Evolutionary conservation across 2,888 invertebrate genomes (phyloP).

Genomic region (Spialia ferax): DNA sequence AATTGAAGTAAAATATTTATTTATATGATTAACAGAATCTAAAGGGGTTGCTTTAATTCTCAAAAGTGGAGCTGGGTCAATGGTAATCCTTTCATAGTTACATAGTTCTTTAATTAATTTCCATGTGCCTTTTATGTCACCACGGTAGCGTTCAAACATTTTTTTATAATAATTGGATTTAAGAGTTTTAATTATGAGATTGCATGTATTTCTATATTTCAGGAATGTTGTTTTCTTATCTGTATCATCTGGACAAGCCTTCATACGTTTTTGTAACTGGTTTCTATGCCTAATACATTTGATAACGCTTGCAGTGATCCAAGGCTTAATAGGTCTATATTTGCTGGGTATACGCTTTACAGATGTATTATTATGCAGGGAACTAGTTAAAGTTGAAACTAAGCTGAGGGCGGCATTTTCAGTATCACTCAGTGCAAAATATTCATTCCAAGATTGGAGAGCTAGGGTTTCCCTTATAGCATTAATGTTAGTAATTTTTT

Average conservation of each 20-base stretch:
- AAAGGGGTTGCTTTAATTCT: background rate
- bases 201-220: background rate
- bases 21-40: background rate
- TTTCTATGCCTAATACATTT: background rate
- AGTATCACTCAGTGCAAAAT: background rate
- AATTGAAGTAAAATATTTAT: constrained; percentile 1
- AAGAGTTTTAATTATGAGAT: background rate
- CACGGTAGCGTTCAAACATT: background rate
- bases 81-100: background rate
- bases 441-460: background rate
- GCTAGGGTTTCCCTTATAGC: background rate
- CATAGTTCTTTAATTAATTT: background rate
- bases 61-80: background rate
- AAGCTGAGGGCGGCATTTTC: too few relatives aligned
- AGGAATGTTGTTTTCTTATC: background rate
- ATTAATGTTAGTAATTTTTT: background rate
- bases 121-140: constrained; percentile 7
- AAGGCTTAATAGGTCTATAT: background rate
- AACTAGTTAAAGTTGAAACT: too few relatives aligned
- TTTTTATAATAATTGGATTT: background rate
- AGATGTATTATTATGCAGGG: too few relatives aligned
- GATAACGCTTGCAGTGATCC: background rate
- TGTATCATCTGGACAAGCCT: background rate
- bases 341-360: background rate
- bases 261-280: background rate